phyloP scores from a whole-genome alignment of 1,140 invertebrate species.

The Dryas iulia region DNA sequence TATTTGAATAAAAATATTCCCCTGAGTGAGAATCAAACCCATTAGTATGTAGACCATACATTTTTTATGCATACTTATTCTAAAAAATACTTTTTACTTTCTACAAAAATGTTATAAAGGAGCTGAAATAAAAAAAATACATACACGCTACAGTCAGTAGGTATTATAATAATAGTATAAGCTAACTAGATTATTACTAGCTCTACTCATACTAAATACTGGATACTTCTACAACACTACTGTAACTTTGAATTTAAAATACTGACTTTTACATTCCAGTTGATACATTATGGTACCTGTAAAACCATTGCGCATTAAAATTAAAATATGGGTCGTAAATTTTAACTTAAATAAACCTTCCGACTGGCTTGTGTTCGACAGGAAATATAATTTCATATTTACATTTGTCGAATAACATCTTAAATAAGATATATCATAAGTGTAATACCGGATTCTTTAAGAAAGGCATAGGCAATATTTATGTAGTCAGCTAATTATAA shows the following conservation, averaged over 20 bases:
- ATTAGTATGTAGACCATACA: no score
- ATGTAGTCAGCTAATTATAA: no score
- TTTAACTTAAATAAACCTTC: neutral
- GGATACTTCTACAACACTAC: slow-evolving; percentile 3
- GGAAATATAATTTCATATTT: neutral
- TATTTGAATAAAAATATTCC: no score
- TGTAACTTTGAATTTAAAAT: slow-evolving; percentile 69
- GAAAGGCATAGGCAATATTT: no score
- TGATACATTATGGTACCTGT: slow-evolving; percentile 63
- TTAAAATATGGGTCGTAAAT: neutral
- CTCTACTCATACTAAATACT: neutral
- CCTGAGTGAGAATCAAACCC: no score
- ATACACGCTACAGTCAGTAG: no score
- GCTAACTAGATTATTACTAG: neutral
- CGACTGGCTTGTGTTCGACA: neutral
- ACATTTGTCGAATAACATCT: no score
- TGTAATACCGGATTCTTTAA: no score
- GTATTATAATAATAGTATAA: neutral
- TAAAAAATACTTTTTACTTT: no score
- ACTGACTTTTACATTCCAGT: slow-evolving; percentile 67
- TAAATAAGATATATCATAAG: no score
- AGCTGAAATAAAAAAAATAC: neutral
- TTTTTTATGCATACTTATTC: no score
- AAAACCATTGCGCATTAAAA: slow-evolving; percentile 32
- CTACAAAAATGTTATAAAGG: no score